A percentile compares a stretch with the other conserved stretches of the same genome.
phyloP scores from a whole-genome alignment of 1,140 invertebrate species.

The Aphidius gifuensis region DNA sequence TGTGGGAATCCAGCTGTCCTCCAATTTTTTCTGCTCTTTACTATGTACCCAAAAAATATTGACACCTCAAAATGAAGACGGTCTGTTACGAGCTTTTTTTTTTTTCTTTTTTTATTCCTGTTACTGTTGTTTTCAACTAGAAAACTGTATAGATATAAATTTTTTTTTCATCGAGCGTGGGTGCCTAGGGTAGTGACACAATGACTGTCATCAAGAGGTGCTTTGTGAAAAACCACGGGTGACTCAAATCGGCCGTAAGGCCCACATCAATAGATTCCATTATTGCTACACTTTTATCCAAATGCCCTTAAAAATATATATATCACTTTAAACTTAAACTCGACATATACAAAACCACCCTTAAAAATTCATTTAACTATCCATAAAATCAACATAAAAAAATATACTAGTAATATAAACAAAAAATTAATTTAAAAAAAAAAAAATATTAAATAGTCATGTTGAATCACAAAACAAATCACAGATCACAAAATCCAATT shows the following conservation, averaged over 20 bases:
- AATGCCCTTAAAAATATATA: no score
- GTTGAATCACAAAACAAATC: no score
- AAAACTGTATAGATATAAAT: conserved; percentile 27
- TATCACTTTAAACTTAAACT: no score
- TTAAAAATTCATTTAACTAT: no score
- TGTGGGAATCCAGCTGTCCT: conserved; percentile 42
- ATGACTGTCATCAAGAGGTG: conserved; percentile 47
- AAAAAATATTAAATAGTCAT: no score
- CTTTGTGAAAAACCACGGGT: conserved; percentile 47
- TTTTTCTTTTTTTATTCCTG: background rate
- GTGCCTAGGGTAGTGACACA: conserved; percentile 40
- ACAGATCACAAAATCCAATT: no score
- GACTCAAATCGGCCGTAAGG: conserved; percentile 34
- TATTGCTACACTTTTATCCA: conserved; percentile 8
- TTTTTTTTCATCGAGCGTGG: conserved; percentile 28
- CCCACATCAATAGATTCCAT: conserved; percentile 36
- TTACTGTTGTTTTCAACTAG: background rate
- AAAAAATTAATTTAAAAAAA: no score
- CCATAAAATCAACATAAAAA: no score
- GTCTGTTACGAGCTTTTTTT: background rate
- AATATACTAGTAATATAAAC: no score
- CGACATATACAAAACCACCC: no score
- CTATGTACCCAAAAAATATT: conserved; percentile 22
- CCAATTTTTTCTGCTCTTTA: conserved; percentile 13
- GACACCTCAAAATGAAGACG: conserved; percentile 37